These are phyloP conservation scores for Drosophila setifemur DNA, from an alignment of 1,140 invertebrate genomes.

Conservation along the genomic window DNA sequence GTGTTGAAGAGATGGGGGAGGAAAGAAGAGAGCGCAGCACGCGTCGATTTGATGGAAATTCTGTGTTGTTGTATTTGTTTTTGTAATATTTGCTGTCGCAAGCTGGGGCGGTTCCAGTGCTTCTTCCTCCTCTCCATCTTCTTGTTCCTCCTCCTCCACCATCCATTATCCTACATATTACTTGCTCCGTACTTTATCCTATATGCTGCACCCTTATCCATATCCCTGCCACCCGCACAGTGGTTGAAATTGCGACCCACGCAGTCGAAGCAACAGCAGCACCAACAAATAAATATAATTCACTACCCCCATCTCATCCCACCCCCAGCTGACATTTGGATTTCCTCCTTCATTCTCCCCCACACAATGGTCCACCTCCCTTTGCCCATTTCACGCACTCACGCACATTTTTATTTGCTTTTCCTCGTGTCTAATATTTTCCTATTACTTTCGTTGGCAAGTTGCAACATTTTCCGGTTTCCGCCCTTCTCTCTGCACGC, in stretches of 20 bases:
- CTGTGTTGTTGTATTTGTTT: constrained; percentile 8
- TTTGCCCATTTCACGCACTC: constrained; percentile 26
- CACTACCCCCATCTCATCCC: constrained; percentile 3
- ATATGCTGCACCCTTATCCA: constrained; percentile 17
- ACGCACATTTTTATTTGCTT: constrained; percentile 61
- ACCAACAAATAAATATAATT: not conserved
- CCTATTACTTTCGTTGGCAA: constrained; percentile 51
- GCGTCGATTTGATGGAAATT: constrained; percentile 24
- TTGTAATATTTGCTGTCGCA: constrained; percentile 9
- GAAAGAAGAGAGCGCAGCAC: constrained; percentile 3
- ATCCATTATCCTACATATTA: constrained; percentile 11
- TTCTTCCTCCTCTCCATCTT: not conserved
- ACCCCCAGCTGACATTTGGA: constrained; percentile 38
- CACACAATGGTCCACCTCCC: no score
- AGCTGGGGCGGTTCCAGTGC: constrained; percentile 36
- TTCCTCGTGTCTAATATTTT: constrained; percentile 35
- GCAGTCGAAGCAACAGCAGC: not conserved
- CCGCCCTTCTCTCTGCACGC: not conserved
- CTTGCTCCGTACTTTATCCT: not conserved
- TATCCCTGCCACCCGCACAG: constrained; percentile 42
- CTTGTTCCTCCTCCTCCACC: constrained; percentile 10
- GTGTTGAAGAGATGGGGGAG: not conserved
- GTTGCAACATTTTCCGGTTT: constrained; percentile 49
- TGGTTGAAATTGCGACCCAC: constrained; percentile 65
- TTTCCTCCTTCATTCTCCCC: no score